Conservation (phyloP, 1,140 invertebrate genomes). For the Euschistus heros region DNA sequence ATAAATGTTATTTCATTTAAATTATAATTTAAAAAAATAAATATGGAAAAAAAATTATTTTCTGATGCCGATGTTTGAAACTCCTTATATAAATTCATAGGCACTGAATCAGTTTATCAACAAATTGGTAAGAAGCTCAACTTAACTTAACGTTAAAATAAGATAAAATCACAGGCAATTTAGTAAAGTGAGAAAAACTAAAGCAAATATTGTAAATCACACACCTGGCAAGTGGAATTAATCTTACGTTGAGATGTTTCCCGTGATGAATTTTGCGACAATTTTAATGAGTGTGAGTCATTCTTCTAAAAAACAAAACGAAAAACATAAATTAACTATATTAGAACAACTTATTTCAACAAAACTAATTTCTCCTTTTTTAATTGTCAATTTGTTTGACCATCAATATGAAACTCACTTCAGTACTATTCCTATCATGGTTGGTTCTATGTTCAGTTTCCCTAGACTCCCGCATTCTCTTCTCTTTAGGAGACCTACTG, state of each 20-base stretch:
- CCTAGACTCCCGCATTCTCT: constrained; percentile 60
- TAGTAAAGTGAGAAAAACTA: neutral
- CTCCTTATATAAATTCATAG: too few species aligned
- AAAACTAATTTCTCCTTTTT: too few species aligned
- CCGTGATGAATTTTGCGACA: constrained; percentile 46
- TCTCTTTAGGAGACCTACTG: constrained; percentile 67
- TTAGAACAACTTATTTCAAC: neutral
- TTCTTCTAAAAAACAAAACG: constrained; percentile 29
- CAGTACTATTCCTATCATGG: constrained; percentile 68
- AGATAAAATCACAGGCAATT: too few species aligned
- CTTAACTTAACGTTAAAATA: too few species aligned
- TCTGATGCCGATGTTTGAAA: too few species aligned
- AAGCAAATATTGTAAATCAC: constrained; percentile 23
- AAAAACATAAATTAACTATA: constrained; percentile 1
- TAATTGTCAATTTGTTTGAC: too few species aligned
- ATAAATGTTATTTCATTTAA: too few species aligned
- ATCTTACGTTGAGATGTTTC: constrained; percentile 47
- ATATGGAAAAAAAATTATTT: too few species aligned
- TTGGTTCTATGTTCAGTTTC: constrained; percentile 73
- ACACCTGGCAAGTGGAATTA: constrained; percentile 50
- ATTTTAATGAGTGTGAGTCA: constrained; percentile 49
- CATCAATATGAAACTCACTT: constrained; percentile 43
- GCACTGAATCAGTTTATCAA: too few species aligned
- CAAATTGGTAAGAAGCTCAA: too few species aligned
- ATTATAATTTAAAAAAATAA: too few species aligned